Conservation (phyloP, 2,888 invertebrate genomes). For the Mythimna albipuncta region DNA sequence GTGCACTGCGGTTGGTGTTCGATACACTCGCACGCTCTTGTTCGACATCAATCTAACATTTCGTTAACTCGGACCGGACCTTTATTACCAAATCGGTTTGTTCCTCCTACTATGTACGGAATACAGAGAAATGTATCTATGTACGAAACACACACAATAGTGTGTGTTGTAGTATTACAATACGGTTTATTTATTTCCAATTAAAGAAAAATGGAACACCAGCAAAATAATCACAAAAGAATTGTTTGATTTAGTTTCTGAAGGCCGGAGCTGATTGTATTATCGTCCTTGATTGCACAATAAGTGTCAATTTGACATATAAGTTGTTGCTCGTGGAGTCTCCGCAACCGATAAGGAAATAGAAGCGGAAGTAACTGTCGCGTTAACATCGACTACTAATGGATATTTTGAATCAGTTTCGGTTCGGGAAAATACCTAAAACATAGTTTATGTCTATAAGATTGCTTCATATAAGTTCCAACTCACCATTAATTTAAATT, state of each 20-base stretch:
- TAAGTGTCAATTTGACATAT: background rate
- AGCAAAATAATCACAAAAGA: constrained; percentile 20
- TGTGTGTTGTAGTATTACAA: constrained; percentile 19
- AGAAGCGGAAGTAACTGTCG: background rate
- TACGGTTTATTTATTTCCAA: constrained; percentile 33
- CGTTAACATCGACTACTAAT: background rate
- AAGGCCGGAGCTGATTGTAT: constrained; percentile 5
- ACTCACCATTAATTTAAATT: too few relatives aligned
- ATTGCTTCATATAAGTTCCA: background rate
- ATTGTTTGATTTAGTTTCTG: constrained; percentile 10
- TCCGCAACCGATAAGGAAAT: background rate
- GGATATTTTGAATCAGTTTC: background rate
- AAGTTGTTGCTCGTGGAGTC: constrained; percentile 2
- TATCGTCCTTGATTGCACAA: constrained; percentile 3
- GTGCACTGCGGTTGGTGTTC: background rate
- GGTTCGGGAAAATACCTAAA: background rate
- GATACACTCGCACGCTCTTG: constrained; percentile 7
- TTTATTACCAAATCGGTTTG: constrained; percentile 46
- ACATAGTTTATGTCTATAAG: background rate
- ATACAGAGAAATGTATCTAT: constrained; percentile 9
- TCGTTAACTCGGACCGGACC: constrained; percentile 28
- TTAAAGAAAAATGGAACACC: constrained; percentile 20
- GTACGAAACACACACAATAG: too few relatives aligned
- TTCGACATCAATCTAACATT: constrained; percentile 41
- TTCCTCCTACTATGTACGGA: constrained; percentile 28